Conservation (phyloP, 2,797 vertebrate genomes). For the Xyrichtys novacula region DNA sequence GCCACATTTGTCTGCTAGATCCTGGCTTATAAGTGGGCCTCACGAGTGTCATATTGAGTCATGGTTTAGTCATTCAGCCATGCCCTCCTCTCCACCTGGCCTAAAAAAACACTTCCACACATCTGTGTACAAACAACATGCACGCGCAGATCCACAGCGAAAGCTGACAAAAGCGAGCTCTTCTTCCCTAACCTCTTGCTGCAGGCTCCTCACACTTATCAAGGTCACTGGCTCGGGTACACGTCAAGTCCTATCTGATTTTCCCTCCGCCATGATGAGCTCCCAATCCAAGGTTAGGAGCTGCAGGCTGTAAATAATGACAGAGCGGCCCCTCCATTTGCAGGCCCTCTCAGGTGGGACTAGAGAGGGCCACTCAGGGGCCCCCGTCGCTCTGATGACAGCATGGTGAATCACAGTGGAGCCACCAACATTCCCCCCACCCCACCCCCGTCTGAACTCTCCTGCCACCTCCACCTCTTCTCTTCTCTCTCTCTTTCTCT, state of each 20-base stretch:
- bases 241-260: slow-evolving; percentile 84
- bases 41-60: slow-evolving; percentile 64
- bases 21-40: slow-evolving; percentile 11
- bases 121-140: slow-evolving; percentile 23
- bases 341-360: slow-evolving; percentile 82
- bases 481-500: slow-evolving; percentile 40
- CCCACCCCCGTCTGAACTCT: slow-evolving; percentile 52
- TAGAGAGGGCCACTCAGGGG: slow-evolving; percentile 73
- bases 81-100: slow-evolving; percentile 38
- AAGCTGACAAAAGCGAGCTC: slow-evolving; percentile 62
- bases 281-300: slow-evolving; percentile 82
- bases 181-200: slow-evolving; percentile 76
- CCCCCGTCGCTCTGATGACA: slow-evolving; percentile 73
- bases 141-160: slow-evolving; percentile 45
- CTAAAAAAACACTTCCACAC: slow-evolving; percentile 49
- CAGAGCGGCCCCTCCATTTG: slow-evolving; percentile 77
- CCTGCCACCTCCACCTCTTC: slow-evolving; percentile 56
- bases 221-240: slow-evolving; percentile 82
- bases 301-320: slow-evolving; percentile 84
- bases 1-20: slow-evolving; percentile 37
- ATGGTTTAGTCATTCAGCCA: slow-evolving; percentile 57
- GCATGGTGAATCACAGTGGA: slow-evolving; percentile 75
- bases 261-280: slow-evolving; percentile 75
- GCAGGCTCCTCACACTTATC: slow-evolving; percentile 81
- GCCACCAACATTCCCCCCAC: slow-evolving; percentile 46